These are phyloP conservation scores for Euclidia mi DNA, from an alignment of 2,888 invertebrate species.

Conservation along the genomic window DNA sequence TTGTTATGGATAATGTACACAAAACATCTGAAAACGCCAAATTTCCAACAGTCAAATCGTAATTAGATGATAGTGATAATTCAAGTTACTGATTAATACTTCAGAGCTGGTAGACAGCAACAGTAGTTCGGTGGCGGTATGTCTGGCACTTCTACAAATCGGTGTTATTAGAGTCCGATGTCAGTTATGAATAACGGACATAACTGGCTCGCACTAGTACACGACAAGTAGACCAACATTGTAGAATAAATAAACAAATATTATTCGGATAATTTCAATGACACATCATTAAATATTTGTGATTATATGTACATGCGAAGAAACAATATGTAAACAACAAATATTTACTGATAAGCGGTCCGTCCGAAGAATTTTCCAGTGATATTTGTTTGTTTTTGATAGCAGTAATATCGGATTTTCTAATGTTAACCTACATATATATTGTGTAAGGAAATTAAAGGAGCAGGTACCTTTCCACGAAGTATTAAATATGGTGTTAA, in stretches of 20 bases:
- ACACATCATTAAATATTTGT: constrained; percentile 51
- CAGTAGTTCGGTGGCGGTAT: background rate
- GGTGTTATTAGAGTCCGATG: background rate
- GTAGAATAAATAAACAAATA: constrained; percentile 19
- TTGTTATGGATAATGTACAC: too few relatives aligned
- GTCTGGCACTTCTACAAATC: background rate
- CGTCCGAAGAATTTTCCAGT: constrained; percentile 57
- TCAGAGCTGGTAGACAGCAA: too few relatives aligned
- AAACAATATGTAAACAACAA: constrained; percentile 48
- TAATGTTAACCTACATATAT: constrained; percentile 26
- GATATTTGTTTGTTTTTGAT: constrained; percentile 46
- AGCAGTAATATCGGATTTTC: constrained; percentile 30
- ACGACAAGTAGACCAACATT: background rate
- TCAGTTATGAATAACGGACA: background rate
- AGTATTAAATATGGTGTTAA: background rate
- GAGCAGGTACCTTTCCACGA: background rate
- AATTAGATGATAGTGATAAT: too few relatives aligned
- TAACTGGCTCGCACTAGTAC: background rate
- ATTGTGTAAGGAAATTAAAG: constrained; percentile 13
- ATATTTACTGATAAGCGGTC: constrained; percentile 52
- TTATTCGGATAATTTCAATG: constrained; percentile 44
- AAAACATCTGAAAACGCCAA: too few relatives aligned
- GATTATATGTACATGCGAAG: constrained; percentile 28
- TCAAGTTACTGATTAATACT: too few relatives aligned
- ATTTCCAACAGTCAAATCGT: too few relatives aligned